These are phyloP conservation scores for Drosophila fulvimacula DNA, from an alignment of 2,888 invertebrate species.

Conservation along the genomic window DNA sequence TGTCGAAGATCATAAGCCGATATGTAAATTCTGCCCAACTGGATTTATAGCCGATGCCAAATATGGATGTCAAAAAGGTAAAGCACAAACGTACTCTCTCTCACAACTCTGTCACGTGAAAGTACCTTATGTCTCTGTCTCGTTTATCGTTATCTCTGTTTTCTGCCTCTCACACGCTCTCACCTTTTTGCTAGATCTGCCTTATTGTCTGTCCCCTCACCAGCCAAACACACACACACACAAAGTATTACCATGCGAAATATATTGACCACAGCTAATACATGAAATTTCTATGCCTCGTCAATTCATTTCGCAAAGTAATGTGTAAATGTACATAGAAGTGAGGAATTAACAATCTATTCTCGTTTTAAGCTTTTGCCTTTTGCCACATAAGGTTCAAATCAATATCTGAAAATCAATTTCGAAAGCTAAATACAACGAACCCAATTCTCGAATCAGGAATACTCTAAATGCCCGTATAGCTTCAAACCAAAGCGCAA, in stretches of 20 bases:
- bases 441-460: constrained; percentile 42
- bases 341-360: constrained; percentile 56
- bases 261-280: constrained; percentile 46
- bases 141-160: constrained; percentile 65
- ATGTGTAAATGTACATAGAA: constrained; percentile 69
- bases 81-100: constrained; percentile 85
- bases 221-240: constrained; percentile 29
- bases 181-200: constrained; percentile 69
- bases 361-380: constrained; percentile 47
- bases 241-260: constrained; percentile 37
- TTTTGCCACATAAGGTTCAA: constrained; percentile 22
- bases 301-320: constrained; percentile 55
- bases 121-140: constrained; percentile 64
- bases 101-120: constrained; percentile 65
- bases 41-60: constrained; percentile 96
- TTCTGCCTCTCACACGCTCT: constrained; percentile 72
- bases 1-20: constrained; percentile 97
- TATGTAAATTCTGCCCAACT: constrained; percentile 97
- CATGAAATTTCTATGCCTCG: constrained; percentile 20
- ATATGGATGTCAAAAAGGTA: constrained; percentile 98
- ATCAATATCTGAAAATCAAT: constrained; percentile 24
- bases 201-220: constrained; percentile 66
- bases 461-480: constrained; percentile 40
- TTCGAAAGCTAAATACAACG: constrained; percentile 48
- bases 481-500: constrained; percentile 50